Conservation (phyloP, 1,140 invertebrate species). For the Brachionus paranguensis region DNA sequence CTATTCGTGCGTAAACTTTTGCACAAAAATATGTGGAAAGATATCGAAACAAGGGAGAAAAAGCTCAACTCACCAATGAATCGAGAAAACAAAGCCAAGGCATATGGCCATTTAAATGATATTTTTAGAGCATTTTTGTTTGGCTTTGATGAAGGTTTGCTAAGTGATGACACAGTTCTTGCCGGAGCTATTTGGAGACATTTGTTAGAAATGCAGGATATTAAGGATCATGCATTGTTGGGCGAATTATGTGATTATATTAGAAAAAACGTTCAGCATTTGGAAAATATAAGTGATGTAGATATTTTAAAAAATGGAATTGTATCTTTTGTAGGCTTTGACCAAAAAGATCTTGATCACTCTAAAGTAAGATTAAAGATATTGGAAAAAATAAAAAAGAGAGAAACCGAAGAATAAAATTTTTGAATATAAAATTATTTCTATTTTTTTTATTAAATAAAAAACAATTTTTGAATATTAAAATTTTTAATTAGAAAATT, state of each 20-base stretch:
- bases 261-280: conserved; percentile 38
- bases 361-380: conserved; percentile 17
- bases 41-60: conserved; percentile 34
- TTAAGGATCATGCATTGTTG: conserved; percentile 14
- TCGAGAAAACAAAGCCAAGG: conserved; percentile 17
- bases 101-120: conserved; percentile 31
- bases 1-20: conserved; percentile 23
- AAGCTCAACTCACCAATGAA: conserved; percentile 19
- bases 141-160: conserved; percentile 38
- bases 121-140: conserved; percentile 37
- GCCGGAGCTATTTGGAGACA: conserved; percentile 39
- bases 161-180: conserved; percentile 37
- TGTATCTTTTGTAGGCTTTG: conserved; percentile 18
- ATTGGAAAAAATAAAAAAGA: neutral
- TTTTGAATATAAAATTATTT: neutral
- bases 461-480: neutral
- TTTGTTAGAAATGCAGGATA: neutral
- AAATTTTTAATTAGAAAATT: no score
- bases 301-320: conserved; percentile 37
- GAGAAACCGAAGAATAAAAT: conserved; percentile 17
- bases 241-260: neutral
- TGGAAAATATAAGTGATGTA: conserved; percentile 32
- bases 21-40: conserved; percentile 40
- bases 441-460: neutral
- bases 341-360: conserved; percentile 36